phyloP scores from a whole-genome alignment of 2,888 invertebrate species.

The Gisinianus flammeolus region DNA sequence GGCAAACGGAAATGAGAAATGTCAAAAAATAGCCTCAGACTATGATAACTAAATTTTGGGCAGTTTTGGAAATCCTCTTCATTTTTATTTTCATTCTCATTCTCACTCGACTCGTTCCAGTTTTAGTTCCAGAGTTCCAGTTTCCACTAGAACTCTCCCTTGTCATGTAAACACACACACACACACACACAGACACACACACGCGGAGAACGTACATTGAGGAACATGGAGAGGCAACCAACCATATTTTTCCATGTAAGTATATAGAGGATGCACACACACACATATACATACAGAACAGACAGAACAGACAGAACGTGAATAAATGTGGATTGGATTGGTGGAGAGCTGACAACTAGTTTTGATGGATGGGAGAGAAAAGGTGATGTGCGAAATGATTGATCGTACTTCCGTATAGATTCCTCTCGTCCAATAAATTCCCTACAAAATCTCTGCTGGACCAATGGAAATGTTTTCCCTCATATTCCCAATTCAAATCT shows the following conservation, averaged over 20 bases:
- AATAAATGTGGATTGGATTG: conserved; percentile 27
- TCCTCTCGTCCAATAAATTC: conserved; percentile 39
- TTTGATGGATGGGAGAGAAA: conserved; percentile 39
- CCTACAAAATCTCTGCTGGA: neutral
- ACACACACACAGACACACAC: no score
- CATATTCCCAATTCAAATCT: neutral
- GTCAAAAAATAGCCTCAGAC: neutral
- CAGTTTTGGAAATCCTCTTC: neutral
- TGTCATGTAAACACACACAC: neutral
- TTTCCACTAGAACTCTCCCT: neutral
- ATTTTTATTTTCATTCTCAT: neutral
- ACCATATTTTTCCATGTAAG: conserved; percentile 11
- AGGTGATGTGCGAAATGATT: conserved; percentile 40
- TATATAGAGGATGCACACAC: neutral
- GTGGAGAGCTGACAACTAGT: conserved; percentile 31
- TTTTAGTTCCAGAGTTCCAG: neutral
- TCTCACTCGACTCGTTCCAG: no score
- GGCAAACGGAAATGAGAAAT: conserved; percentile 27
- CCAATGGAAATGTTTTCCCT: conserved; percentile 16
- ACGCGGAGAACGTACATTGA: neutral
- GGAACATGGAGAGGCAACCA: neutral
- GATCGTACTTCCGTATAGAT: conserved; percentile 33
- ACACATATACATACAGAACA: neutral
- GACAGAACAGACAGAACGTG: neutral
- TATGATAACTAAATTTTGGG: neutral